Conservation (phyloP, 2,113 vertebrate genomes). For the Aegypius monachus region DNA sequence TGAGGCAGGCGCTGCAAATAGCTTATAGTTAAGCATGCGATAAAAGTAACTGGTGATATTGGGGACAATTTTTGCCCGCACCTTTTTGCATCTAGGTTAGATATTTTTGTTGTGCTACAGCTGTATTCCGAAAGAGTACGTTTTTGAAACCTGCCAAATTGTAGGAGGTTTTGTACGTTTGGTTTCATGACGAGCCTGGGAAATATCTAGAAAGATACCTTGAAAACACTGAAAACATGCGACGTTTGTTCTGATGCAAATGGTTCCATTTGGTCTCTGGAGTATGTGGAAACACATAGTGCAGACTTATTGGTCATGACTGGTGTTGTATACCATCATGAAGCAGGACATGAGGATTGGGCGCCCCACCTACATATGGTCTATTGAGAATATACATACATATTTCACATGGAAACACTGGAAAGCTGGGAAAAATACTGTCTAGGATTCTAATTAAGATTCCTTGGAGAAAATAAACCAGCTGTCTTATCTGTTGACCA, state of each 20-base stretch:
- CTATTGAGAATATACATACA: fast-evolving
- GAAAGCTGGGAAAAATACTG: neutral
- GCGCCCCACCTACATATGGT: neutral
- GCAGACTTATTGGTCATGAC: neutral
- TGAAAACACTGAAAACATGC: neutral
- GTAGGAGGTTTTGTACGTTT: too few species aligned
- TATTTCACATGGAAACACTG: neutral
- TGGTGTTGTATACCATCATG: fast-evolving
- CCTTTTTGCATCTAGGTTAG: neutral
- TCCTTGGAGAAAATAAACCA: neutral
- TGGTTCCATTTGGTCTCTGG: neutral
- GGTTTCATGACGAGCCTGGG: neutral
- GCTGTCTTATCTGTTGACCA: fast-evolving
- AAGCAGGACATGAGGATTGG: neutral
- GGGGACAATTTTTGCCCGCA: neutral
- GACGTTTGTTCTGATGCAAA: neutral
- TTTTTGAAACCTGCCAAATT: neutral
- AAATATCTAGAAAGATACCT: neutral
- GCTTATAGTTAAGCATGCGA: fast-evolving
- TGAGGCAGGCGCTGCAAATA: neutral
- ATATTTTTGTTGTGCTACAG: neutral
- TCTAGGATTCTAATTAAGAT: neutral
- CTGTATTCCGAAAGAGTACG: fast-evolving
- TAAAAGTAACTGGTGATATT: neutral
- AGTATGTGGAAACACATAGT: fast-evolving